Conservation (phyloP, 2,797 vertebrate genomes). For the Anabas testudineus region DNA sequence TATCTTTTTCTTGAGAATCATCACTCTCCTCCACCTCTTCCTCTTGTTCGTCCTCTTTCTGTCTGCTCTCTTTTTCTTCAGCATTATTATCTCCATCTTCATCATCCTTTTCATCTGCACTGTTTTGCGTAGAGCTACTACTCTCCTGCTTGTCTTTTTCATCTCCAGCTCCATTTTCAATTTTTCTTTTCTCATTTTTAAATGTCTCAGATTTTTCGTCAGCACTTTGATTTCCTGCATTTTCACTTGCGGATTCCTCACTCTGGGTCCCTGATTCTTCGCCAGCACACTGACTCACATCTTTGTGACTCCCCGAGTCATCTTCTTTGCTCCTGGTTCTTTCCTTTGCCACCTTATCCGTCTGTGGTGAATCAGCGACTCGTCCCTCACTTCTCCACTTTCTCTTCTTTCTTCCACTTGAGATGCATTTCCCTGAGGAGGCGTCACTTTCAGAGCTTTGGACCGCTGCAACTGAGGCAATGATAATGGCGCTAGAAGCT, state of each 20-base stretch:
- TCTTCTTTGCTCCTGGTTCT: slow-evolving; percentile 6
- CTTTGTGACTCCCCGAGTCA: slow-evolving; percentile 6
- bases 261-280: slow-evolving; percentile 18
- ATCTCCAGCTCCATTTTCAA: slow-evolving; percentile 11
- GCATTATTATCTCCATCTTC: slow-evolving; percentile 24
- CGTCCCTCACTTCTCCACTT: slow-evolving; percentile 30
- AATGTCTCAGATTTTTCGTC: slow-evolving; percentile 26
- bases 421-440: slow-evolving; percentile 38
- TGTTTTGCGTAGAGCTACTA: slow-evolving; percentile 33
- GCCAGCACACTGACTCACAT: slow-evolving; percentile 2
- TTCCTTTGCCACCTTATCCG: neutral
- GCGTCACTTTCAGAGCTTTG: slow-evolving; percentile 38
- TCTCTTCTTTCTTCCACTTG: slow-evolving; percentile 6
- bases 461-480: neutral
- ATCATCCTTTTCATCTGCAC: slow-evolving; percentile 27
- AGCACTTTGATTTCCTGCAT: slow-evolving; percentile 1
- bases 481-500: slow-evolving; percentile 22
- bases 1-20: slow-evolving; percentile 25
- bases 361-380: neutral
- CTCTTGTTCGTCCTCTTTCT: slow-evolving; percentile 11
- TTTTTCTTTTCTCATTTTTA: slow-evolving; percentile 32
- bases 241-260: slow-evolving; percentile 17
- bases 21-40: slow-evolving; percentile 19
- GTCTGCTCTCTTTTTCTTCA: slow-evolving; percentile 24
- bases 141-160: slow-evolving; percentile 37